Conservation (phyloP, 2,888 invertebrate species). For the Agrochola litura region DNA sequence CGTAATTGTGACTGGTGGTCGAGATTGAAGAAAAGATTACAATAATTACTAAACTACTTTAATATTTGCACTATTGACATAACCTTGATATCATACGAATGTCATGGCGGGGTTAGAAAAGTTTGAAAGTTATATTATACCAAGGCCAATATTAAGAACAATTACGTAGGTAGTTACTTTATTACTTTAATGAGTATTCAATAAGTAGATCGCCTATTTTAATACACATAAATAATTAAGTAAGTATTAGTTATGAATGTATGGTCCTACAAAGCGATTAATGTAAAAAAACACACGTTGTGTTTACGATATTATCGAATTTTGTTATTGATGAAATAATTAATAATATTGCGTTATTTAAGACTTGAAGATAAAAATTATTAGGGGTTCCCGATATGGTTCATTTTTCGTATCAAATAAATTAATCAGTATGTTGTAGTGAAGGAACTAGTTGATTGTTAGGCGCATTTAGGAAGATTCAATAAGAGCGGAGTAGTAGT, state of each 20-base stretch:
- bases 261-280: neutral
- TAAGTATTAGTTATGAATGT: neutral
- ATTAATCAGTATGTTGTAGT: neutral
- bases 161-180: neutral
- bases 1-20: neutral
- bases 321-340: neutral
- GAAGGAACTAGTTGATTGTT: neutral
- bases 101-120: constrained; percentile 55
- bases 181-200: neutral
- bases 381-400: no score
- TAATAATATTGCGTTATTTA: neutral
- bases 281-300: neutral
- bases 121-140: constrained; percentile 54
- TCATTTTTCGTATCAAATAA: neutral
- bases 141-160: constrained; percentile 42
- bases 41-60: neutral
- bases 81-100: constrained; percentile 49
- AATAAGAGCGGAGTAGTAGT: neutral
- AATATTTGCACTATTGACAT: constrained; percentile 25
- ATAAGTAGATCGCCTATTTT: neutral
- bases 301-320: constrained; percentile 25
- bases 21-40: constrained; percentile 6
- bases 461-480: neutral
- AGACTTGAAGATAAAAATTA: neutral
- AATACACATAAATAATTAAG: neutral